Evolutionary conservation across 2,113 vertebrate species (phyloP).

Genomic region (Psephotus haematonotus): DNA sequence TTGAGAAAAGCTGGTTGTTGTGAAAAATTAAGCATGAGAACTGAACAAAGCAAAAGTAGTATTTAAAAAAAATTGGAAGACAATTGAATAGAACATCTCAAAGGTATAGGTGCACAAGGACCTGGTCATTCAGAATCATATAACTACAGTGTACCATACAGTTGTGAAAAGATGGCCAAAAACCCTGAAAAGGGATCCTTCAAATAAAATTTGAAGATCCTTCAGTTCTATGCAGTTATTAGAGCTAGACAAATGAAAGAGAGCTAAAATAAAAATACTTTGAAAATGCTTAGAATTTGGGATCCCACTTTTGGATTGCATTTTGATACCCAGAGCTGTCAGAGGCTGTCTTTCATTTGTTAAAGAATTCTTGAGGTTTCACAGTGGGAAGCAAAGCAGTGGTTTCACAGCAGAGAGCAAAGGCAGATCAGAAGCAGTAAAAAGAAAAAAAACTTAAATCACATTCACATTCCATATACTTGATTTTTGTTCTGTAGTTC

Average conservation of each 20-base stretch:
- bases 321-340: neutral
- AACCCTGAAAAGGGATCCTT: neutral
- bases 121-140: neutral
- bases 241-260: neutral
- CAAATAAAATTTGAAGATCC: neutral
- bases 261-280: neutral
- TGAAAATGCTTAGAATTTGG: neutral
- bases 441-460: neutral
- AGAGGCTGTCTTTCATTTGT: neutral
- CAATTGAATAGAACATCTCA: neutral
- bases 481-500: neutral
- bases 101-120: neutral
- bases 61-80: neutral
- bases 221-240: neutral
- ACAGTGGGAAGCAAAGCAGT: neutral
- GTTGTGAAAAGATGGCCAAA: neutral
- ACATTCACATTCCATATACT: neutral
- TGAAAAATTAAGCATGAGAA: neutral
- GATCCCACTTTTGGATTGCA: neutral
- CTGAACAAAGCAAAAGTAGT: neutral
- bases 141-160: neutral
- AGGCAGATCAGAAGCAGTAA: neutral
- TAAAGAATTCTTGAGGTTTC: neutral
- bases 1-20: neutral
- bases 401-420: neutral